Base-by-base conservation (phyloP, 1,140 invertebrate species). In the Nautilus pompilius region DNA sequence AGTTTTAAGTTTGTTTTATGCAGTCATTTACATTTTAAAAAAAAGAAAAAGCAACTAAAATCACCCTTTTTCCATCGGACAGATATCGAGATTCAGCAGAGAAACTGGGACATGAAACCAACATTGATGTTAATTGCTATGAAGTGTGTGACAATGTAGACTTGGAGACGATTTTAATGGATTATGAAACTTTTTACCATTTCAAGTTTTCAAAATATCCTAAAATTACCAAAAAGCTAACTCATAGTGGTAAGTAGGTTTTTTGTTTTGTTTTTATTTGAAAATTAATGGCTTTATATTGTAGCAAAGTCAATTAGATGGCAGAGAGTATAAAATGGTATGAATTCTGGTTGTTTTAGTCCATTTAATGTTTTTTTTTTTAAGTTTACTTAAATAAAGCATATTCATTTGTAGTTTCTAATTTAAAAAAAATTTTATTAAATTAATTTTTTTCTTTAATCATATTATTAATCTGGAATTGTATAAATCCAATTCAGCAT, bases 141-240 rank as follows among this genome's bases (percentile, higher is more conserved):
- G 84, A 88, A 73, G 85, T 96, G 0, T 96, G 94, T 82, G 94
- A 97, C 71, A 96, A 96, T 70, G 88, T 96, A 59, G 92, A 96
- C 77, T 82, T 97, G 66, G 89, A 91, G 58, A 90, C 89, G 20
- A 90, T 98, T 62, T 81, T 96, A 49, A 87, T 92, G 82, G 93
- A 96, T 69, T 97, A 92, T 80, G 90, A 90, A 66, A 90, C 89
- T 56, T 96, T 92, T 84, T 94, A 93, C 80, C 87, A 88, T 69
- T 83, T 91, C 22, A 89, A 92, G 72, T 96, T 93, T 80, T 89
- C 91, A 76, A 92, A 91, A 79, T 89, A 91, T 77, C 93, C 94
- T 0, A 89, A 88, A 76, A 87, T 94, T 30, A 87, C 89, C 30
- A 90, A 87, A 80, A 89, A 82, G 66, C 45, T 79, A 29, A 72